These are phyloP conservation scores for Brassicogethes aeneus DNA, from an alignment of 2,888 invertebrate species.

Conservation along the genomic window DNA sequence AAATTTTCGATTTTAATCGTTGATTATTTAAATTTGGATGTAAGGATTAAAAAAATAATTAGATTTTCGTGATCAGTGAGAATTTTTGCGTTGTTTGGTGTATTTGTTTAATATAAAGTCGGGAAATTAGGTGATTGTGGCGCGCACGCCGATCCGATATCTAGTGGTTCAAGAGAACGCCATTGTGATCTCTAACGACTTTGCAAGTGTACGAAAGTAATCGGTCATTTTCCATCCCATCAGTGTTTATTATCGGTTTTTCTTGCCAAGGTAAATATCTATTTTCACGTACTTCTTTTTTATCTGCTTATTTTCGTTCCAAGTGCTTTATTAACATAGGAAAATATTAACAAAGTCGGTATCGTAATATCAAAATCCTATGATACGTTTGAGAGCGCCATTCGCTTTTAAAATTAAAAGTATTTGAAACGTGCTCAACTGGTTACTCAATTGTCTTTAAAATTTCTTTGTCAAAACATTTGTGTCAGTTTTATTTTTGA, in stretches of 20 bases:
- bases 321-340: conserved; percentile 39
- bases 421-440: conserved; percentile 14
- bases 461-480: background rate
- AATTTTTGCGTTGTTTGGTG: conserved; percentile 7
- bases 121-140: background rate
- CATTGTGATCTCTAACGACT: conserved; percentile 81
- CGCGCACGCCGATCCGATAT: conserved; percentile 36
- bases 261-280: conserved; percentile 36
- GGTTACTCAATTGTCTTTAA: conserved; percentile 3
- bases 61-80: background rate
- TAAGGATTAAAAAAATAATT: background rate
- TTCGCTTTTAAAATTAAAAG: conserved; percentile 40
- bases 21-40: conserved; percentile 10
- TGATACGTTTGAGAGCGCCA: conserved; percentile 59
- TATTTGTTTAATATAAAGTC: conserved; percentile 10
- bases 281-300: conserved; percentile 19
- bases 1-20: conserved; percentile 13
- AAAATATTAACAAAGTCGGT: conserved; percentile 49
- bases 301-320: conserved; percentile 39
- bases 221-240: conserved; percentile 62
- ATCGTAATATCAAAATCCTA: conserved; percentile 58
- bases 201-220: conserved; percentile 53
- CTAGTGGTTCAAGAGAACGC: conserved; percentile 54
- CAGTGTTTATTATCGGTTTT: conserved; percentile 47
- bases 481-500: background rate